These are phyloP conservation scores for Ctenodactylus gundi DNA, from an alignment of 2,113 vertebrate genomes.

Conservation along the genomic window DNA sequence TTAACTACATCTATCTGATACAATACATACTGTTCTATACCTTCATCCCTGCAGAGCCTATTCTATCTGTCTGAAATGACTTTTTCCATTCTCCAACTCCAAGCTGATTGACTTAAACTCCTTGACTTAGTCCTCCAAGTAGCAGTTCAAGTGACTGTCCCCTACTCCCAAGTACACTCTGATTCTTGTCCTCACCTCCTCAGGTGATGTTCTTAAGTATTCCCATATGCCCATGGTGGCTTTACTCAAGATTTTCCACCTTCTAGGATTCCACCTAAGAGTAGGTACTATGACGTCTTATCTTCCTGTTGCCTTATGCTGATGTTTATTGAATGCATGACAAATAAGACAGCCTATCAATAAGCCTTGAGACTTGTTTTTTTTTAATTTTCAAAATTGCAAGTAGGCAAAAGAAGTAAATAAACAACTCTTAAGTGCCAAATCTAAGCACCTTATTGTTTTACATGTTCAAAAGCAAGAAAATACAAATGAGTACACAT, in stretches of 20 bases:
- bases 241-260: not conserved
- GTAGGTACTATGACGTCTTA: not conserved
- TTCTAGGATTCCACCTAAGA: not conserved
- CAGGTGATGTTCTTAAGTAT: not conserved
- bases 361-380: no score
- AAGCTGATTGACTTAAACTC: not conserved
- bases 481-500: no score
- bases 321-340: not conserved
- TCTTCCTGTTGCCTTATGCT: not conserved
- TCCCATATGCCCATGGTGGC: not conserved
- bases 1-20: slow-evolving; percentile 25
- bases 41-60: not conserved
- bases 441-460: no score
- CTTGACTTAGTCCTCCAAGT: not conserved
- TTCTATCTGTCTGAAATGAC: not conserved
- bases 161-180: not conserved
- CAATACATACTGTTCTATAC: not conserved
- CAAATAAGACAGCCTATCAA: not conserved
- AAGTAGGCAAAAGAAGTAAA: no score
- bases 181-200: not conserved
- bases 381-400: no score
- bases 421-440: no score
- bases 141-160: not conserved
- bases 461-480: no score
- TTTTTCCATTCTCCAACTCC: not conserved